Conservation (phyloP, 2,113 vertebrate species). For the Acanthisitta chloris region DNA sequence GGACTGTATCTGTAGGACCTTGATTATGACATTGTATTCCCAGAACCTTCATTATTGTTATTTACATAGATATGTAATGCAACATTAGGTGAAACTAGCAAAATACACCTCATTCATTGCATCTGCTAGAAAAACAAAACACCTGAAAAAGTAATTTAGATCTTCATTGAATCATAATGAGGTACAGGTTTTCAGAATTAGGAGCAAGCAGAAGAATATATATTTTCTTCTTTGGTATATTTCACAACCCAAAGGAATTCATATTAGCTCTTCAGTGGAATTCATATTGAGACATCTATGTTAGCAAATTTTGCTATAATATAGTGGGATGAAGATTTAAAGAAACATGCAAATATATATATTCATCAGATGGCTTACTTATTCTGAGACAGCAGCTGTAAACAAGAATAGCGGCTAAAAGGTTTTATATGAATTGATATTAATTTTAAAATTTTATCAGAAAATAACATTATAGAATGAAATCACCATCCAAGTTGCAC, state of each 20-base stretch:
- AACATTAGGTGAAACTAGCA: background rate
- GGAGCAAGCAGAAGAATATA: background rate
- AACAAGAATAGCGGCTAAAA: background rate
- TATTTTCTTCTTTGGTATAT: background rate
- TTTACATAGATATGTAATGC: background rate
- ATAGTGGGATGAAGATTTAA: background rate
- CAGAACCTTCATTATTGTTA: background rate
- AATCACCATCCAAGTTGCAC: background rate
- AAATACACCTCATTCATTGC: background rate
- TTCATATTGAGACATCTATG: background rate
- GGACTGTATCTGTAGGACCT: background rate
- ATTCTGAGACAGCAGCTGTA: background rate
- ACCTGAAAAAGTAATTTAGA: background rate
- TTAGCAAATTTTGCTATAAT: background rate
- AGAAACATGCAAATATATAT: background rate
- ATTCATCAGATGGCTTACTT: background rate
- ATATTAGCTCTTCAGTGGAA: background rate
- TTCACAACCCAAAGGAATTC: background rate
- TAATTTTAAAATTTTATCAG: background rate
- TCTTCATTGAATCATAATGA: background rate
- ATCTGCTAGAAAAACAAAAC: background rate
- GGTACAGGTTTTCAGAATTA: background rate
- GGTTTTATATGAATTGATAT: background rate
- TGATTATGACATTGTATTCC: background rate
- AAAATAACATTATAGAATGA: background rate